These are phyloP conservation scores for Diarsia mendica DNA, from an alignment of 2,888 invertebrate genomes.

Conservation along the genomic window DNA sequence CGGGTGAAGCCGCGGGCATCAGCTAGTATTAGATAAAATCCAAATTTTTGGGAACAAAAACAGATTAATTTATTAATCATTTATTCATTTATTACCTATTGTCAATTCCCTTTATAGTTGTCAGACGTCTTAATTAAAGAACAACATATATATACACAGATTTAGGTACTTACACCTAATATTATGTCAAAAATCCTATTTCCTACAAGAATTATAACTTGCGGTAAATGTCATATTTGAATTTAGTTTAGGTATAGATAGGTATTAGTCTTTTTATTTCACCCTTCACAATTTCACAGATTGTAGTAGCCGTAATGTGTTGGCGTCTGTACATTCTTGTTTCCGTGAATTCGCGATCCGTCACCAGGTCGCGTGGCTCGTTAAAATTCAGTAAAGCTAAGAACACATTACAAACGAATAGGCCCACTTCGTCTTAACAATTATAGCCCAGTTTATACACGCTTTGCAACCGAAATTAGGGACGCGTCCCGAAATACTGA, in stretches of 20 bases:
- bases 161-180: not conserved
- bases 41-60: not conserved
- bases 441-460: slow-evolving; percentile 75
- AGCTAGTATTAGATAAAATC: too few species aligned
- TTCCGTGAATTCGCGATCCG: slow-evolving; percentile 55
- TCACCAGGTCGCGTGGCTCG: slow-evolving; percentile 59
- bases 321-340: slow-evolving; percentile 52
- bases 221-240: not conserved
- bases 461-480: slow-evolving; percentile 76
- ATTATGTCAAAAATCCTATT: not conserved
- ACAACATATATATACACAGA: not conserved
- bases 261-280: not conserved
- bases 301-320: too few species aligned
- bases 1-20: too few species aligned
- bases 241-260: not conserved
- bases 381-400: slow-evolving; percentile 79
- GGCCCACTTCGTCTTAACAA: slow-evolving; percentile 74
- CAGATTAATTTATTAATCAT: too few species aligned
- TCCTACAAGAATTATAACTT: not conserved
- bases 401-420: slow-evolving; percentile 77
- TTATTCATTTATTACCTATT: too few species aligned
- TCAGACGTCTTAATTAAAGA: not conserved
- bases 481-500: slow-evolving; percentile 47
- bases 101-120: too few species aligned
- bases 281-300: not conserved